Percentiles rank a stretch among this genome's conserved stretches.
Conservation (phyloP, 2,113 vertebrate species). For the Nothocercus julius region DNA sequence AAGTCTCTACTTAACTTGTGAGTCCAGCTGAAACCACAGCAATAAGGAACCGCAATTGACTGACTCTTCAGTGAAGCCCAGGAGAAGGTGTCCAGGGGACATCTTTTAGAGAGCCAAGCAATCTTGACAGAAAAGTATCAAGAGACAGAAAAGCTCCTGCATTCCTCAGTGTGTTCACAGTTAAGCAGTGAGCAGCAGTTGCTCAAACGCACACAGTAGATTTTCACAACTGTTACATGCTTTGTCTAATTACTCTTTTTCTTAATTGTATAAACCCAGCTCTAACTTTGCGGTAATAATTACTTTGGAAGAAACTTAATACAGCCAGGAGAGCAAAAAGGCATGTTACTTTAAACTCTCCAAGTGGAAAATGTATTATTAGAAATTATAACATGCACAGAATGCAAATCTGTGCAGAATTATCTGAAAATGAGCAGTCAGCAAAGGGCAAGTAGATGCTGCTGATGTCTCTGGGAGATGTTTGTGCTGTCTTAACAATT, state of each 20-base stretch:
- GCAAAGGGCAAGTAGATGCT: constrained; percentile 22
- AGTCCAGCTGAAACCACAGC: not conserved
- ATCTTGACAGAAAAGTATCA: not conserved
- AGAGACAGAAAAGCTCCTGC: not conserved
- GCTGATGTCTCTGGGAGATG: constrained; percentile 13
- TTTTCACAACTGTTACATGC: not conserved
- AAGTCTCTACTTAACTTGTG: not conserved
- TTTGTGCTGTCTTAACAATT: not conserved
- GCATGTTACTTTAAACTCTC: not conserved
- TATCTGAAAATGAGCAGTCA: constrained; percentile 31
- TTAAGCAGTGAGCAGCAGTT: not conserved
- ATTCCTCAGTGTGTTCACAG: not conserved
- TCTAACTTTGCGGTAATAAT: not conserved
- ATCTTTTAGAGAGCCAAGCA: not conserved
- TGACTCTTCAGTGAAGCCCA: not conserved
- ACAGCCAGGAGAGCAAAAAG: not conserved
- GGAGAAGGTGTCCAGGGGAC: not conserved
- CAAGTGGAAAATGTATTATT: not conserved
- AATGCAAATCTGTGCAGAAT: constrained; percentile 50
- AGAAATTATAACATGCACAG: not conserved
- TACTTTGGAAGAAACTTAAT: not conserved
- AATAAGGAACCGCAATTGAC: not conserved
- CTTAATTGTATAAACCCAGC: not conserved
- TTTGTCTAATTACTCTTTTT: not conserved
- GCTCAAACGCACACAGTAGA: not conserved